These are phyloP conservation scores for Drosophila affinis DNA, from an alignment of 2,888 invertebrate species.

Conservation along the genomic window DNA sequence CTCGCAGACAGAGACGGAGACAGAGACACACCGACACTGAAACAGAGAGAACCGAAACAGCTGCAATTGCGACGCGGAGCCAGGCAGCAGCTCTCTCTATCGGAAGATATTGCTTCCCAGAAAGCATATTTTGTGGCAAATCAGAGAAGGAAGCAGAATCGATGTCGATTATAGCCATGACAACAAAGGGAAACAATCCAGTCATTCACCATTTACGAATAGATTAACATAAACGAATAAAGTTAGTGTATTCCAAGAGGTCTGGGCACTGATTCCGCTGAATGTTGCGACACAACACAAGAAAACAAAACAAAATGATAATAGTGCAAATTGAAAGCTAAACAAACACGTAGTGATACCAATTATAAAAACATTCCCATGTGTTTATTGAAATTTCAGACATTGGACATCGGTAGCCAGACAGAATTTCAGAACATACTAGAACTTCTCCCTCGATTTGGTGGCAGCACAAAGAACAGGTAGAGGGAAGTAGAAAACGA, in stretches of 20 bases:
- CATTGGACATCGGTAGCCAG: not conserved
- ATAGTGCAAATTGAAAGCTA: conserved; percentile 33
- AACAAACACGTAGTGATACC: conserved; percentile 34
- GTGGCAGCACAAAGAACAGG: not conserved
- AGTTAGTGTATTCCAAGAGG: not conserved
- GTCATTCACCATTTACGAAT: conserved; percentile 3
- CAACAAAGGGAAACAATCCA: conserved; percentile 13
- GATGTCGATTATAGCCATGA: conserved; percentile 25
- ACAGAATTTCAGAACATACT: not conserved
- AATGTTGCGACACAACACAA: conserved; percentile 36
- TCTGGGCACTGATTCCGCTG: conserved; percentile 12
- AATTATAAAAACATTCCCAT: conserved; percentile 7
- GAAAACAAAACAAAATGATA: not conserved
- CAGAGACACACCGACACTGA: conserved; percentile 22
- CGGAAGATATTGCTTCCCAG: not conserved
- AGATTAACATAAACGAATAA: conserved; percentile 5
- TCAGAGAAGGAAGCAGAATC: not conserved
- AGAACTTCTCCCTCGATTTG: not conserved
- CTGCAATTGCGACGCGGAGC: conserved; percentile 30
- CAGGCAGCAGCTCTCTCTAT: conserved; percentile 13
- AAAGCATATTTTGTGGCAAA: conserved; percentile 17
- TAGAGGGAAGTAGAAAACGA: not conserved
- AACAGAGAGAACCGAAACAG: conserved; percentile 26
- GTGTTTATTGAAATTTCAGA: conserved; percentile 12
- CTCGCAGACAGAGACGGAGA: conserved; percentile 9